Base-by-base conservation (phyloP, 1,140 invertebrate genomes). In the Drosophila azteca region DNA sequence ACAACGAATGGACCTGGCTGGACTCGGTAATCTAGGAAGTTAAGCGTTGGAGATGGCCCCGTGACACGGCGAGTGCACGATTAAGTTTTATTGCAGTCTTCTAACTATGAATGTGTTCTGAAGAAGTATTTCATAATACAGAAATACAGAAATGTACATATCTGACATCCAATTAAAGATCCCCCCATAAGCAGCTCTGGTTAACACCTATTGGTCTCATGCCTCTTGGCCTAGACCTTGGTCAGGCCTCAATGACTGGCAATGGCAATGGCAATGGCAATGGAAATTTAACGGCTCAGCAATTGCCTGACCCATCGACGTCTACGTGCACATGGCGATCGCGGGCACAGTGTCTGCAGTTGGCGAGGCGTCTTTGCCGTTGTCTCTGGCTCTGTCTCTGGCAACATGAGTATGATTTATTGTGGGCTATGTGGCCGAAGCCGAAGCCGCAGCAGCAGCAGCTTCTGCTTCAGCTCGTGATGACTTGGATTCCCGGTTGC, bases 381-480 rank as follows among this genome's bases (percentile, higher is more conserved):
- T 88, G 78, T 78, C 57, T 85, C 66, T 77, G 64, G 78, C 63
- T 88, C 65, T 82, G 78, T 78, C 57, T 85, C 63, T 77, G 64
- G 83, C 63, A 87, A 87, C 83, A 76, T 87, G 83, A 87, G 83
- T 88, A 87, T 87, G 83, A 87, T 87, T 87, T 87, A 87, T 87
- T 76, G 57, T 51, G 66, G 76, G 70, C 78, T 75, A 76, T 78
- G 83, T 62, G 59, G 68, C 77, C 63, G 61, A 49, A 57, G 20
- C 15, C 3, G 29, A 29, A 8, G 44, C 35, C 22, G 11, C 15
- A 44, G 11, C 11, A 0, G 11, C 11, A 58, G 65, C 76, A 71
- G 79, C 79, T 83, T 83, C 80, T 84, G 79, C 70, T 57, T 65
- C 67, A 69, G 67, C 57, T 70, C 67, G 67, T 70, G 67, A 70